phyloP scores from a whole-genome alignment of 2,888 invertebrate species.

The Drosophila mayaguana region DNA sequence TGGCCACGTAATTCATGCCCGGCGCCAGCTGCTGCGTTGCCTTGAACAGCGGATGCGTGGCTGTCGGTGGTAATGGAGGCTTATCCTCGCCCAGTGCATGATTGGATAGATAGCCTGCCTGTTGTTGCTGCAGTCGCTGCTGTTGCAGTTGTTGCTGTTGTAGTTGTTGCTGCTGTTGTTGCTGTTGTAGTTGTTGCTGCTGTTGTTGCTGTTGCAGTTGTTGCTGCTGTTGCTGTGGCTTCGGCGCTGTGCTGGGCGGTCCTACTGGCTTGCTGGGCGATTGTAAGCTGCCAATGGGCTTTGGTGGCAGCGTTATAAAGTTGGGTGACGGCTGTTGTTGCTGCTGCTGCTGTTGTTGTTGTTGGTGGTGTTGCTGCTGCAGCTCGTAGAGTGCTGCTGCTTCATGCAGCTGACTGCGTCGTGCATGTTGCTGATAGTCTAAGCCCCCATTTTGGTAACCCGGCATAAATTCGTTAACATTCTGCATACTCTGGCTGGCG shows the following conservation, averaged over 20 bases:
- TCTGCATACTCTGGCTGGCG: constrained; percentile 85
- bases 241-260: constrained; percentile 67
- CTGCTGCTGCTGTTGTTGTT: constrained; percentile 70
- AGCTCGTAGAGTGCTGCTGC: constrained; percentile 86
- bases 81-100: constrained; percentile 74
- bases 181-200: constrained; percentile 38
- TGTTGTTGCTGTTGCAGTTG: constrained; percentile 44
- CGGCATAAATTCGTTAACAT: constrained; percentile 79
- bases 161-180: constrained; percentile 35
- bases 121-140: constrained; percentile 45
- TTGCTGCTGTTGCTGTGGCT: constrained; percentile 63
- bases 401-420: constrained; percentile 86
- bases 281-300: constrained; percentile 74
- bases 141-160: constrained; percentile 24
- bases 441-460: constrained; percentile 72
- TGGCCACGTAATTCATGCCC: constrained; percentile 88
- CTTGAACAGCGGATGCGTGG: constrained; percentile 89
- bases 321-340: constrained; percentile 85
- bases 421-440: constrained; percentile 69
- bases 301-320: constrained; percentile 80
- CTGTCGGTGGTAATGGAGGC: constrained; percentile 90
- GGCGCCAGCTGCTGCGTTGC: constrained; percentile 75
- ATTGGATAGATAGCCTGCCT: constrained; percentile 45
- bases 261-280: constrained; percentile 84
- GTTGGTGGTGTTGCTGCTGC: constrained; percentile 56